Evolutionary conservation across 2,888 invertebrate genomes (phyloP), one percentile per base, ranked within the genome.

Genomic region (Drosophila dives): DNA sequence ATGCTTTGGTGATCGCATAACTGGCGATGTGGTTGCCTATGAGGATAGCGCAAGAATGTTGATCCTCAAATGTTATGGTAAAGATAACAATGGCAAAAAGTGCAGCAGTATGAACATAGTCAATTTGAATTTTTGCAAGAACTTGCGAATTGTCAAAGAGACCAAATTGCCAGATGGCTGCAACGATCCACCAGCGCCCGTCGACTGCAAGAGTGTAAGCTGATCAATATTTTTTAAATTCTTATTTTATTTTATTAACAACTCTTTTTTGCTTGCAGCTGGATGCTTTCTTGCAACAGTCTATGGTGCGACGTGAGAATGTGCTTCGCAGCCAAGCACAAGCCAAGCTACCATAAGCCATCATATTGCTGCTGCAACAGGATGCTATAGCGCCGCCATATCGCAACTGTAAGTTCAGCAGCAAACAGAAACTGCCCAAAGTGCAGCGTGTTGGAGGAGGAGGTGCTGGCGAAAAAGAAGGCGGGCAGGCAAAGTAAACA

Each of bases 21-120:
- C 20, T 6, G 65, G 59, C 11, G 45, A 83, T 59, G 83, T 83
- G 2, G 34, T 72, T 2, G 68, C 74, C 55, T 83, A 72, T n/a
- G 83, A 83, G 11, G 55, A 67, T 10, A 64, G 62, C 7, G 38
- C 48, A 0, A 79, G 83, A 61, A 77, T 86, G 77, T 32, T 83
- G 3, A 67, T 83, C 32, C 15, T 83, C 7, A 63, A 54, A 26
- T 67, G 59, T 7, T 26, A 48, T 4, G 42, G 36, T 26, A 69
- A 62, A 36, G 65, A 65, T 11, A 32, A 10, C 26, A 45, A 51
- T 0, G 83, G 77, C 12, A 60, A 38, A 32, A 12, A 23, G 2
- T 36, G 50, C 36, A 29, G 38, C 63, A 67, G 38, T 29, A 49
- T 42, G 26, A 60, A 54, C 26, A 79, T 83, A n/a, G 54, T 86